phyloP scores from a whole-genome alignment of 2,113 vertebrate species.

The Neoarius graeffei region DNA sequence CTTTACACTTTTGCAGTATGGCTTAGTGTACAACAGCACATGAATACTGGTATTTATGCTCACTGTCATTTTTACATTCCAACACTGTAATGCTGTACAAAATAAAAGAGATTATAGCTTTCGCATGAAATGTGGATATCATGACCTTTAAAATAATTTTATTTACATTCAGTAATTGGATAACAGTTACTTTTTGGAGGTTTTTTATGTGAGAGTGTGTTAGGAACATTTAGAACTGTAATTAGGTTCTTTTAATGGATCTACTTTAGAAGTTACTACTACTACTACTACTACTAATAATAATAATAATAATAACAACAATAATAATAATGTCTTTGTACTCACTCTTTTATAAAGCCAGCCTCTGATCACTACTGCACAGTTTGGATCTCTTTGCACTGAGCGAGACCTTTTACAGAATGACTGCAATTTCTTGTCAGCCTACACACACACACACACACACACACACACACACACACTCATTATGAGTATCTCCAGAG shows the following conservation, averaged over 20 bases:
- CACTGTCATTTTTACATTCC: not conserved
- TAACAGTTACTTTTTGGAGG: too few species aligned
- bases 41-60: not conserved
- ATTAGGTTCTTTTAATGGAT: not conserved
- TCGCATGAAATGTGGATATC: not conserved
- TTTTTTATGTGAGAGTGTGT: not conserved
- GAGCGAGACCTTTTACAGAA: constrained; percentile 86
- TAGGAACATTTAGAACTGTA: not conserved
- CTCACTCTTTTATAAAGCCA: constrained; percentile 90
- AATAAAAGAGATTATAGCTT: not conserved
- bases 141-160: not conserved
- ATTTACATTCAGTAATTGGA: not conserved
- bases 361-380: constrained; percentile 83
- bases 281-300: not conserved
- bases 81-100: not conserved
- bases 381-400: constrained; percentile 84
- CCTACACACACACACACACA: constrained; percentile 53
- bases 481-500: not conserved
- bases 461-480: not conserved
- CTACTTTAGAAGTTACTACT: not conserved
- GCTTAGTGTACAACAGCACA: not conserved
- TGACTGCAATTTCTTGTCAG: constrained; percentile 76
- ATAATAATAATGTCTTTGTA: not conserved
- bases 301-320: not conserved
- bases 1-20: not conserved